A percentile compares a stretch with the other conserved stretches of the same genome.
These are phyloP conservation scores for Dasysyrphus albostriatus DNA, from an alignment of 2,888 invertebrate genomes.

Conservation along the genomic window DNA sequence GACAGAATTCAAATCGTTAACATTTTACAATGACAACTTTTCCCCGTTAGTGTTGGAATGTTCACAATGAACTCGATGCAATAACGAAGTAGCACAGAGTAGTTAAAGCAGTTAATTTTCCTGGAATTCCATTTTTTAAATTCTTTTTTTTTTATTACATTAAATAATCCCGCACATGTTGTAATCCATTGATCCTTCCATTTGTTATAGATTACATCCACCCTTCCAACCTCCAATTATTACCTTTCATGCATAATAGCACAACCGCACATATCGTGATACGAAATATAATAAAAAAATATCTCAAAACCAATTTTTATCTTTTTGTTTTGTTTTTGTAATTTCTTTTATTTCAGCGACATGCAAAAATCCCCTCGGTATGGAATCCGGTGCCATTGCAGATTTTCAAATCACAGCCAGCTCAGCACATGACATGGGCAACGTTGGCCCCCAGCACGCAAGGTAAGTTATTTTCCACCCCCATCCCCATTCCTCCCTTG, in stretches of 20 bases:
- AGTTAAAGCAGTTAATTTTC: constrained; percentile 33
- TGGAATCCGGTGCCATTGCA: constrained; percentile 91
- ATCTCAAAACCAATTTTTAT: constrained; percentile 39
- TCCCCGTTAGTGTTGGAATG: neutral
- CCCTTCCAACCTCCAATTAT: constrained; percentile 1
- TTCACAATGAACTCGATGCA: constrained; percentile 29
- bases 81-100: constrained; percentile 17
- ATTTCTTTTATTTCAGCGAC: constrained; percentile 85
- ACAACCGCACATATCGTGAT: constrained; percentile 12
- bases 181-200: constrained; percentile 36
- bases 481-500: neutral
- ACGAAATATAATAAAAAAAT: constrained; percentile 33
- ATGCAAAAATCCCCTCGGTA: constrained; percentile 90
- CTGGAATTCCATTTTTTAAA: constrained; percentile 9
- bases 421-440: constrained; percentile 91
- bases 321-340: constrained; percentile 35
- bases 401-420: constrained; percentile 92
- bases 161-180: constrained; percentile 27
- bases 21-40: constrained; percentile 1
- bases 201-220: constrained; percentile 41
- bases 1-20: neutral
- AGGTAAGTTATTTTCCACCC: constrained; percentile 85
- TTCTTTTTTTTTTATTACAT: constrained; percentile 6
- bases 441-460: constrained; percentile 92
- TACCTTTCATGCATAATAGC: constrained; percentile 38